Evolutionary conservation across 2,113 vertebrate species (phyloP), one percentile per base, ranked within the genome.

Genomic region (Aix galericulata): DNA sequence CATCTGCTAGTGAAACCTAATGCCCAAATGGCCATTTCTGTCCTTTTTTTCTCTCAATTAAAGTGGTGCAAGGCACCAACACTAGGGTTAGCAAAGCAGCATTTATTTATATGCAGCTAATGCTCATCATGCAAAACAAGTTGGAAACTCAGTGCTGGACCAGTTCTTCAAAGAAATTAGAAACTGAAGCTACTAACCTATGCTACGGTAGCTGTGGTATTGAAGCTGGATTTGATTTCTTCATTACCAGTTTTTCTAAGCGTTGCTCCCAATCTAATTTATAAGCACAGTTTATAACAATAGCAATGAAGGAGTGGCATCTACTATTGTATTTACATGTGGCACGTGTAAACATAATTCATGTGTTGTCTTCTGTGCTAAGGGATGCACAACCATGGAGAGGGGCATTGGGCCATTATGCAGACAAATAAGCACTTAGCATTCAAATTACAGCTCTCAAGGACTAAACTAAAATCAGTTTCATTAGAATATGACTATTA

Each of bases 1-100:
- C 26, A 48, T 48, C 60, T 13, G 18, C 26, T 36, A 17, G 13
- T 55, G 32, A 82, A 89, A 56, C 23, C n/a, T 52, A 22, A 3
- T 68, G 20, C 38, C 56, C 75, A 38, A 89, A 26, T 3, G 8
- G 32, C 32, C 20, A 2, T 34, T 69, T 46, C 17, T 62, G 1
- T 17, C n/a, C 8, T 63, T 66, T 17, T 44, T 36, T 12, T 4
- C 17, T 18, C 29, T 93, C 42, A 50, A 1, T 48, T 38, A 52
- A 44, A 67, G 7, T n/a, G 32, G 31, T 44, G 6, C 11, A 46
- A 71, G 36, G 9, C 81, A 59, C 9, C 64, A 78, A 17, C 22
- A 15, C 0, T 2, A 6, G 8, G 26, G 21, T 50, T 34, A 67
- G 46, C 32, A 73, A 59, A 46, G 16, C 5, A 0, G 0, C 6